Evolutionary conservation across 1,140 invertebrate species (phyloP).

Genomic region (Rhagoletis pomonella): DNA sequence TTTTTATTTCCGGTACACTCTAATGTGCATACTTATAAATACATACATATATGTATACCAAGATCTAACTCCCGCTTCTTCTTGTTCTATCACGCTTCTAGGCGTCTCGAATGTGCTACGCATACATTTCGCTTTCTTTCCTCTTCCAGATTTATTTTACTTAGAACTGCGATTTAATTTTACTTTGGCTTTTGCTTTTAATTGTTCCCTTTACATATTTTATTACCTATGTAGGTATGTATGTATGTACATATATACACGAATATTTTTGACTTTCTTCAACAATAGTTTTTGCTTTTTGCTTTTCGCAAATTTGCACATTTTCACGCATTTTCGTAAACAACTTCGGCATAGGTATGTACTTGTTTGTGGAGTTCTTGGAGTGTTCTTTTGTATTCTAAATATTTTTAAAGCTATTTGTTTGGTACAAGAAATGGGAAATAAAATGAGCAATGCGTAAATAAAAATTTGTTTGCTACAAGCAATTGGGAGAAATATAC

Average conservation of each 20-base stretch:
- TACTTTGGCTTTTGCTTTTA: slow-evolving; percentile 21
- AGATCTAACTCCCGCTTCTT: no score
- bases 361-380: neutral
- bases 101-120: slow-evolving; percentile 11
- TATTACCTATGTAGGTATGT: neutral
- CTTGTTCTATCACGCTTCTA: neutral
- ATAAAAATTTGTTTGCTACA: neutral
- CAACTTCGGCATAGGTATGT: slow-evolving; percentile 61
- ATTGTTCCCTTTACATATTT: slow-evolving; percentile 40
- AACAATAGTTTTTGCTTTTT: neutral
- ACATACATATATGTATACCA: no score
- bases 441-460: no score
- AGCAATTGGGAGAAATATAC: neutral
- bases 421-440: neutral
- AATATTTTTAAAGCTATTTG: neutral
- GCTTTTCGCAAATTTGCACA: neutral
- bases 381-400: neutral
- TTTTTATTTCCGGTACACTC: no score
- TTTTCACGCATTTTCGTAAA: slow-evolving; percentile 71
- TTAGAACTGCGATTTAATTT: no score
- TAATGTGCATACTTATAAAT: no score
- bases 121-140: slow-evolving; percentile 31
- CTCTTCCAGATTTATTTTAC: neutral
- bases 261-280: neutral
- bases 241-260: no score